Evolutionary conservation across 2,888 invertebrate genomes (phyloP), one percentile per base, ranked within the genome.

Genomic region (Apodemia hepburni): DNA sequence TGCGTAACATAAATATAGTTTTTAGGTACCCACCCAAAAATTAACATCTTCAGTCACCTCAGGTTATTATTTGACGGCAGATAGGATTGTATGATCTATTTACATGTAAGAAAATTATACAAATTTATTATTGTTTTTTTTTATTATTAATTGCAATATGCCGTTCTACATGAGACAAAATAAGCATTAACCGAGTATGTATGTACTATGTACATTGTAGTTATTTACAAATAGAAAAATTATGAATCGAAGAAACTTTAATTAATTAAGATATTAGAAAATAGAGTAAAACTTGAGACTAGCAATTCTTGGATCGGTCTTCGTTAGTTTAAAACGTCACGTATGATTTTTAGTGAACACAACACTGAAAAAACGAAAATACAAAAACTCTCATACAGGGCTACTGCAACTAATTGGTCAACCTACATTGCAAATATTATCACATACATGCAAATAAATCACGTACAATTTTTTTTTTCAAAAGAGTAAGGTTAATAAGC

Each of bases 261-360:
- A 33, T 9, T 7, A 33, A 33, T 33, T 9, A 15, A 45, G 18
- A 49, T 51, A 61, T 61, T 47, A 38, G 33, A 15, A 27, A 45
- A 45, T 29, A 45, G 18, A 62, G 12, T 69, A 64, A 63, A 64
- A 63, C 61, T 87, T 89, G 89, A 90, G 89, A 90, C 89, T 89
- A 90, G 90, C 90, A 75, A 83, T 87, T 85, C 71, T 81, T 69
- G 76, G 70, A 78, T 81, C 86, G 86, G 85, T 81, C 80, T 69
- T 62, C 66, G 69, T 72, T 71, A 71, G 66, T 69, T 64, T 35
- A 63, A 63, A 58, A 66, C 60, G 49, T 63, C 18, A 62, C 57
- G 54, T 68, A 59, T 38, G 54, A 64, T 61, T 66, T 45, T 51
- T 35, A 58, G 18, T 60, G 45, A 61, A 66, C 54, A 49, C 45